Base-by-base conservation (phyloP, 2,113 vertebrate species). In the Takifugu bimaculatus region DNA sequence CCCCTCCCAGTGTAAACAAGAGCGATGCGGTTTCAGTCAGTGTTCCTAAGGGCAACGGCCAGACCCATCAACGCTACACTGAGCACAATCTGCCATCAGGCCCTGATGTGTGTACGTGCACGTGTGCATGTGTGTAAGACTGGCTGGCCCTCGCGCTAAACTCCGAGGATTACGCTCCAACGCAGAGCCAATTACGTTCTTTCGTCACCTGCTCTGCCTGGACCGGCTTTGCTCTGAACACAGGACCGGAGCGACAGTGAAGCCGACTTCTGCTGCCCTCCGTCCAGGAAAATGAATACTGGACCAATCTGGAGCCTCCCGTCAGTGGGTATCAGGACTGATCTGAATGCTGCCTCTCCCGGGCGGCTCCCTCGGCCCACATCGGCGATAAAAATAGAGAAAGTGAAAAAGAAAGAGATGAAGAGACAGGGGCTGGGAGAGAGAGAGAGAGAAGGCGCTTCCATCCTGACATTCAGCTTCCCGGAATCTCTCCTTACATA, bases 131-230 rank as follows among this genome's bases (percentile, higher is more conserved):
- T 20, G 13, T 6, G 32, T 35, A 29, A 61, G 35, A 56, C 26
- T 26, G 29, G 50, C 29, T 6, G 39, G 25, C 54, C 43, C 47
- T 26, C 43, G 0, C 59, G 62, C 27, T 71, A 79, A 80, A 64
- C 58, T 65, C 28, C 14, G 51, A 80, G 79, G 88, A 89, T 88
- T 88, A 87, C 79, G 26, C 54, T 70, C 64, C 68, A 52, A 50
- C 64, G n/a, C 15, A 77, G 77, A 88, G 75, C 85, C 85, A 83
- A 88, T 88, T 86, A 89, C 76, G 77, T 32, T 54, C 72, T 82
- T 87, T 86, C 1, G 3, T 61, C 63, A 25, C 53, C 6, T n/a
- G 5, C 42, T 50, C 72, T 65, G 74, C 47, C 25, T 51, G 42
- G 48, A n/a, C 10, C 9, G 45, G 44, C 55, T 64, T 60, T 29